These are phyloP conservation scores for Artibeus lituratus DNA, from an alignment of 2,797 vertebrate species.

Conservation along the genomic window DNA sequence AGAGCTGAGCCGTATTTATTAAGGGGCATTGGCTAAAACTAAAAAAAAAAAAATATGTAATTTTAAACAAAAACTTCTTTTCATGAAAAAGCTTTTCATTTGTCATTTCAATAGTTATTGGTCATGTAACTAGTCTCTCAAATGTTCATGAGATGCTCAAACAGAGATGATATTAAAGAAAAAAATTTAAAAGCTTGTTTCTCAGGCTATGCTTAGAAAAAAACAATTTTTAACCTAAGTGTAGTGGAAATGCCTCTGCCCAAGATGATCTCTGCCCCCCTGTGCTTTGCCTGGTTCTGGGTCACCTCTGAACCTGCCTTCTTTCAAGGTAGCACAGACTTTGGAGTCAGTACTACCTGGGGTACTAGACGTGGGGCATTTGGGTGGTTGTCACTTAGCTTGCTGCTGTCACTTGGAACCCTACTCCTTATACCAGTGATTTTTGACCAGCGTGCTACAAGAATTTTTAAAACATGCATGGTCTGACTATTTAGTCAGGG, in stretches of 20 bases:
- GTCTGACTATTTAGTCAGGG: neutral
- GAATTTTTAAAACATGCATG: neutral
- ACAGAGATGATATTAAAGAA: neutral
- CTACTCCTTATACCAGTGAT: neutral
- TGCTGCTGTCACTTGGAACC: neutral
- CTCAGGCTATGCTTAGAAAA: neutral
- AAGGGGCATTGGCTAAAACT: neutral
- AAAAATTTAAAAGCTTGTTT: neutral
- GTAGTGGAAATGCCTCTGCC: neutral
- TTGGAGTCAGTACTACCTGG: neutral
- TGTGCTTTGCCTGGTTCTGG: neutral
- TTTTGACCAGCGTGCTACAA: neutral
- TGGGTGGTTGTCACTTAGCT: neutral
- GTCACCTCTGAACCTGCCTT: neutral
- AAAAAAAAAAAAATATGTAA: neutral
- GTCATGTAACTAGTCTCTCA: neutral
- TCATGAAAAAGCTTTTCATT: neutral
- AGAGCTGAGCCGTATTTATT: neutral
- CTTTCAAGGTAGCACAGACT: neutral
- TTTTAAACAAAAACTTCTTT: neutral
- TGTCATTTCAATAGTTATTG: neutral
- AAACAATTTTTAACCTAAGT: neutral
- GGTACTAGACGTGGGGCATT: accelerated
- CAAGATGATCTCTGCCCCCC: neutral
- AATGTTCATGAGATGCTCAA: neutral